Evolutionary conservation across 2,113 vertebrate genomes (phyloP).

Genomic region (Pluvianellus socialis): DNA sequence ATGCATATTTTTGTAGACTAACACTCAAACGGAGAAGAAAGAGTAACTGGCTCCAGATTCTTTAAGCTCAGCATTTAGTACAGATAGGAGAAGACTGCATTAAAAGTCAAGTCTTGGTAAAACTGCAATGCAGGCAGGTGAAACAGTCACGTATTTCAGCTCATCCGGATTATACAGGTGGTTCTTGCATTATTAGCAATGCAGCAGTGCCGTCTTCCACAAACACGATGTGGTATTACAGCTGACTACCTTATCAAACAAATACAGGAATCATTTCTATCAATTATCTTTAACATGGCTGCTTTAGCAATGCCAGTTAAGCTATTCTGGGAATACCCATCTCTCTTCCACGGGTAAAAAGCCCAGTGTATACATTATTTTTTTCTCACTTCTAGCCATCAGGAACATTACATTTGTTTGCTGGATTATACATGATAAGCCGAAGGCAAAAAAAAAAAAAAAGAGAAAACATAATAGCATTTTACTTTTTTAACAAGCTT

Average conservation of each 20-base stretch:
- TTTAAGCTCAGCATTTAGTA: neutral
- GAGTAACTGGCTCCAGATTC: neutral
- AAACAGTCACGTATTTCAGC: neutral
- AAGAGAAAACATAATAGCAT: neutral
- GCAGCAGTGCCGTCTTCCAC: neutral
- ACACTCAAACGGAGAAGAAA: neutral
- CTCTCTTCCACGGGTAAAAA: neutral
- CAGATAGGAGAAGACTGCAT: neutral
- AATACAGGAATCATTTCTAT: neutral
- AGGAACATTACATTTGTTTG: neutral
- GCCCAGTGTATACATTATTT: neutral
- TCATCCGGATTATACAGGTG: neutral
- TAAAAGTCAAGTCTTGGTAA: neutral
- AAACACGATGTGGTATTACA: neutral
- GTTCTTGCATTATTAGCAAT: neutral
- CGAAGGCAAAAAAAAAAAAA: neutral
- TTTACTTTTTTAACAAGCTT: neutral
- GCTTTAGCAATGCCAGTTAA: neutral
- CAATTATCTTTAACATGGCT: neutral
- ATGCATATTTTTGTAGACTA: neutral
- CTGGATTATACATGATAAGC: neutral
- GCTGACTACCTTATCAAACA: neutral
- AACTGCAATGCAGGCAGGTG: neutral
- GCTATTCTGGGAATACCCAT: neutral
- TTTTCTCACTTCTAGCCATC: neutral